Evolutionary conservation across 2,888 invertebrate genomes (phyloP), one percentile per base, ranked within the genome.

Genomic region (Apeira syringaria): DNA sequence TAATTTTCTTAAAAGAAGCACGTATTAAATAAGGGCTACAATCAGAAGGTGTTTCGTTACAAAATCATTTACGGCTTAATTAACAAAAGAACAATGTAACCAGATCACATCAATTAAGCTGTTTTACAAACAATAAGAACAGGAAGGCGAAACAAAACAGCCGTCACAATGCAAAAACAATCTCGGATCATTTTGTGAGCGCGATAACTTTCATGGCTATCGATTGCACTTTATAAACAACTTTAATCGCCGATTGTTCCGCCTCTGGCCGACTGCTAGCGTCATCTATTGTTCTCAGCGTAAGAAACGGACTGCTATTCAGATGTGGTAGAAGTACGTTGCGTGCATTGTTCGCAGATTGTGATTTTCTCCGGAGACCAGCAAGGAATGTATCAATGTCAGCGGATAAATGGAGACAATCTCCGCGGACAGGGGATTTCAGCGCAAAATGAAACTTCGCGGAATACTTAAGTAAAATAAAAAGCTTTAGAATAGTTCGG

Each of bases 231-330:
- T 81, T 74, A 81, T 81, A 85, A 86, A 85, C 86, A 85, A 69
- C 74, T 80, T 81, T 81, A 81, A 81, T 81, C 75, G 74, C 47
- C 74, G 75, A 87, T 88, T 87, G 87, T 87, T 85, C 75, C 72
- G 74, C 65, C 67, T 71, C 68, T 68, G 67, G 63, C 70, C 66
- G 62, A 68, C 70, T 67, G 68, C 68, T 73, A 74, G 70, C 78
- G 72, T 75, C 75, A 70, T 46, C 75, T 61, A 84, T 85, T 86
- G 86, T 85, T 84, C 41, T 41, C 59, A 56, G 64, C 64, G 61
- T 58, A 61, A 56, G 57, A 64, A 39, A 35, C 31, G 31, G 15
- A 67, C 64, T 58, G 57, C 59, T 59, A 71, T 64, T 67, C 66
- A 61, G 52, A 60, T 50, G 56, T 44, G 52, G 31, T 47, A 35